These are phyloP conservation scores for Hydroisotoma schaefferi DNA, from an alignment of 2,888 invertebrate genomes.

Conservation along the genomic window DNA sequence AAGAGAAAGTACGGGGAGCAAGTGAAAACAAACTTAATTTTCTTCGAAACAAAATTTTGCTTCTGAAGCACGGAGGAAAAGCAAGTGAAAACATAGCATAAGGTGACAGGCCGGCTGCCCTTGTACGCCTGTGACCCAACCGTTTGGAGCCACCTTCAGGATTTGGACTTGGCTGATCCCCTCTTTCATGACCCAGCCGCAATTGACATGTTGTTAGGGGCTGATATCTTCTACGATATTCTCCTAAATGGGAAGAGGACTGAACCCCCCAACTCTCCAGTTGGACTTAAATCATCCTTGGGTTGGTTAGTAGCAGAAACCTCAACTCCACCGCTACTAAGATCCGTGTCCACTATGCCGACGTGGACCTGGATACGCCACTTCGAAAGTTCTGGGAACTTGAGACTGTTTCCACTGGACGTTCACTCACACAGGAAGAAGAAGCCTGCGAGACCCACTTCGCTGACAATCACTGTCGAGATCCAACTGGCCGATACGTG, in stretches of 20 bases:
- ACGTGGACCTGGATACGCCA: neutral
- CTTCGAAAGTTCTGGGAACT: slow-evolving; percentile 20
- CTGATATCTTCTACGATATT: slow-evolving; percentile 6
- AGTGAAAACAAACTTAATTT: too few species aligned
- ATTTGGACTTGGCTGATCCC: slow-evolving; percentile 23
- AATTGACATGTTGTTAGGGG: slow-evolving; percentile 26
- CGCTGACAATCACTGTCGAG: neutral
- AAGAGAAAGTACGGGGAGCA: too few species aligned
- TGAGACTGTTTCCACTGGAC: slow-evolving; percentile 4
- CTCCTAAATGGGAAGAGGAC: neutral
- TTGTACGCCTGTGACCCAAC: neutral
- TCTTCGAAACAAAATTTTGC: too few species aligned
- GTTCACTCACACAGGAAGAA: slow-evolving; percentile 12
- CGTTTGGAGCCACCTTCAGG: slow-evolving; percentile 16
- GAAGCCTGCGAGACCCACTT: slow-evolving; percentile 17
- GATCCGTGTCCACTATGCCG: too few species aligned
- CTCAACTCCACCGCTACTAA: too few species aligned
- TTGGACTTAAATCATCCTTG: neutral
- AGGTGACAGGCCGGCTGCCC: slow-evolving; percentile 15
- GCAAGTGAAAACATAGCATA: too few species aligned
- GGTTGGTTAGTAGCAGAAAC: slow-evolving; percentile 20
- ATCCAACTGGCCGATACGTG: slow-evolving; percentile 1
- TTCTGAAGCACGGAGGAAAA: too few species aligned
- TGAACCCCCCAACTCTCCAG: neutral
- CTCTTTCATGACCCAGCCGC: slow-evolving; percentile 1